Conservation (phyloP, 2,888 invertebrate species). For the Dascillus cervinus region DNA sequence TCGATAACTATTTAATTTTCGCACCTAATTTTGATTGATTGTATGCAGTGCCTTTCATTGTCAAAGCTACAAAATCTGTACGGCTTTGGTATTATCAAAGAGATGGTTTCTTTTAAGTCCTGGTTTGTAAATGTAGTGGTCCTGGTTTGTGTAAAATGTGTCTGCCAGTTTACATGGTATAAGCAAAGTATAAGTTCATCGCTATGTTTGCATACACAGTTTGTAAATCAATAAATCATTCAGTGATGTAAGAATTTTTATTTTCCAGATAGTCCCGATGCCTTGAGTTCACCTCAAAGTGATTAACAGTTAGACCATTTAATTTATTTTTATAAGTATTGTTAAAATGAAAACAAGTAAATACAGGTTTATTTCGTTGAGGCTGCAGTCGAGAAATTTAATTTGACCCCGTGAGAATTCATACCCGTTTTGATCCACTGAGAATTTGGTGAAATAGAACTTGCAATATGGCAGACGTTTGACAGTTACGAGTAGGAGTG, state of each 20-base stretch:
- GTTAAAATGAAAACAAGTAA: neutral
- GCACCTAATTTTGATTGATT: constrained; percentile 5
- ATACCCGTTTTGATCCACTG: too few relatives aligned
- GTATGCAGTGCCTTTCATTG: constrained; percentile 5
- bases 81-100: neutral
- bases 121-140: constrained; percentile 19
- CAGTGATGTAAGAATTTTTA: constrained; percentile 8
- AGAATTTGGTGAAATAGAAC: too few relatives aligned
- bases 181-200: too few relatives aligned
- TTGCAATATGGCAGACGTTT: too few relatives aligned
- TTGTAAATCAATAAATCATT: constrained; percentile 13
- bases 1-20: constrained; percentile 5
- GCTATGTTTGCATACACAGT: constrained; percentile 22
- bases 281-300: neutral
- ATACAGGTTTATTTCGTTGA: constrained; percentile 6
- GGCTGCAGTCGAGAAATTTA: too few relatives aligned
- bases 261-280: constrained; percentile 12
- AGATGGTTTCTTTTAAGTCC: constrained; percentile 8
- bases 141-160: too few relatives aligned
- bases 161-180: too few relatives aligned
- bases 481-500: too few relatives aligned
- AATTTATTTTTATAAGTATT: neutral
- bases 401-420: too few relatives aligned
- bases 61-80: neutral
- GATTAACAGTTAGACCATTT: neutral